Base-by-base conservation (phyloP, 2,797 vertebrate species). In the Enoplosus armatus region DNA sequence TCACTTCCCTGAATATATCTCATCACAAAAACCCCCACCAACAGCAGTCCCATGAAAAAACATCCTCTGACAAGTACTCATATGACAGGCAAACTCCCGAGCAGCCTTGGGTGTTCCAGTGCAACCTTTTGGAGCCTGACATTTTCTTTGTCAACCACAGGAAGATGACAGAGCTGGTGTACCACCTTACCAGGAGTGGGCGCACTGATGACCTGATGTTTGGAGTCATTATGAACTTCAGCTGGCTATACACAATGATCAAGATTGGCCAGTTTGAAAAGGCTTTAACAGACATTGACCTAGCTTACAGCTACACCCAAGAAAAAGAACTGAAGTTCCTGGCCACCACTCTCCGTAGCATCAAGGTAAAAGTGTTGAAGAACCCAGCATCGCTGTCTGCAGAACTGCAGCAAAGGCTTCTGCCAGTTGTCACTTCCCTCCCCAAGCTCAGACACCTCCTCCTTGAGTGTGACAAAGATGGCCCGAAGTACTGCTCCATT, bases 201-300 rank as follows among this genome's bases (percentile, higher is more conserved):
- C 97, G 97, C 83, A 98, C 96, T 0, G 98, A 99, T 51, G 98
- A 99, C 91, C 96, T 99, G 72, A 97, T 99, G 84, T 98, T 96
- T 0, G 97, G 98, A 22, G 97, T 99, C 87, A 99, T 99, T 84
- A 99, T 99, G 98, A 99, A 99, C 90, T 99, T 99, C 91, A 99
- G 98, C 87, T 99, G 98, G 98, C 95, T 99, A 1, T 99, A 99
- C 77, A 99, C 98, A 67, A 99, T 99, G 98, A 97, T 99, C 91
- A 98, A 98, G 92, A 99, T 99, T 48, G 98, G 98, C 75, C 98
- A 98, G 85, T 99, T 99, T 85, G 98, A 99, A 74, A 98, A 97
- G 92, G 98, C 97, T 54, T 93, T 99, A 72, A 90, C 95, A 1
- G 98, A 99, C 87, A 98, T 99, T 62, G 98, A 99, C 79, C 80